A percentile compares a stretch with the other conserved stretches of the same genome.
Evolutionary conservation across 2,113 vertebrate genomes (phyloP).

Genomic region (Hippopotamus amphibius): DNA sequence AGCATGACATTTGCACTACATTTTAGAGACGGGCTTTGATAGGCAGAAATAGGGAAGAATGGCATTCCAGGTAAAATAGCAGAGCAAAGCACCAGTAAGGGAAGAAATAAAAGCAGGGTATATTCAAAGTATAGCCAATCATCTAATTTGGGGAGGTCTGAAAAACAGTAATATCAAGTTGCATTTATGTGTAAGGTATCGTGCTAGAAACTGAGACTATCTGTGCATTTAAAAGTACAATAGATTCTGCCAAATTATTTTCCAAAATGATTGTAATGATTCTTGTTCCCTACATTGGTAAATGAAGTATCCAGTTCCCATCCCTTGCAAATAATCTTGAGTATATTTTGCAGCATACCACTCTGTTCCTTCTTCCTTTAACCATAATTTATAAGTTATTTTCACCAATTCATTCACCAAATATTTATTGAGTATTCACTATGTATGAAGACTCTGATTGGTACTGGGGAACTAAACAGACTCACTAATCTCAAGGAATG

Average conservation of each 20-base stretch:
- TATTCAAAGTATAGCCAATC: neutral
- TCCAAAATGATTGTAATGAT: neutral
- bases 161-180: neutral
- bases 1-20: conserved; percentile 5
- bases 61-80: neutral
- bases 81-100: neutral
- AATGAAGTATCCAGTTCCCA: neutral
- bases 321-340: neutral
- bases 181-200: neutral
- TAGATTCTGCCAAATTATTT: neutral
- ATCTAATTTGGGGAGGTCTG: neutral
- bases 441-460: neutral
- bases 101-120: neutral
- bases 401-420: neutral
- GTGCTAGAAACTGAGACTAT: neutral
- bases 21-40: neutral
- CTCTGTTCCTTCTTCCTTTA: neutral
- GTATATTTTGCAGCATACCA: neutral
- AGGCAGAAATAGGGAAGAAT: neutral
- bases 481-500: neutral
- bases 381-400: neutral
- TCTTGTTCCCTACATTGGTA: neutral
- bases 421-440: neutral
- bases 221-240: neutral
- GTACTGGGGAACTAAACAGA: neutral